Conservation (phyloP, 2,113 vertebrate species). For the Mormoops blainvillei region DNA sequence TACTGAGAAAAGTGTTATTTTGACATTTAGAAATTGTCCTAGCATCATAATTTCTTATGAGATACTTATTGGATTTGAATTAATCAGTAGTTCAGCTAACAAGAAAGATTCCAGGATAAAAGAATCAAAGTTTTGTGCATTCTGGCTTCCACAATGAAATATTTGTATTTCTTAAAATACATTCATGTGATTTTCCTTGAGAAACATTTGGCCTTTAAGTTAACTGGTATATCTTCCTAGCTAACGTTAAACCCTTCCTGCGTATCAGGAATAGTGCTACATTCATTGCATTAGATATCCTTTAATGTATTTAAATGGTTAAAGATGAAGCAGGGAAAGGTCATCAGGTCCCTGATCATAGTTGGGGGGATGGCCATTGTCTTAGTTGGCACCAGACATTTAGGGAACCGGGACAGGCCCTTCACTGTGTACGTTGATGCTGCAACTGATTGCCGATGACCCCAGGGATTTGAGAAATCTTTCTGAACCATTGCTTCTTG, state of each 20-base stretch:
- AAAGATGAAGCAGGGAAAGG: not conserved
- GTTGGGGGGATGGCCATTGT: not conserved
- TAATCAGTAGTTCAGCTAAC: not conserved
- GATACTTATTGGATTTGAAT: not conserved
- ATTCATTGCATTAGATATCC: not conserved
- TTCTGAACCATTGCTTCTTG: not conserved
- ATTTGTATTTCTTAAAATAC: not conserved
- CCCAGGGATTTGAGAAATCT: not conserved
- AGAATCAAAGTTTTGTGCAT: not conserved
- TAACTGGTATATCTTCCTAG: not conserved
- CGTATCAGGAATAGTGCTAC: not conserved
- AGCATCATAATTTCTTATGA: not conserved
- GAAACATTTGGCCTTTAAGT: not conserved
- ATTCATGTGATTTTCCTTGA: not conserved
- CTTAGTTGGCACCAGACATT: not conserved
- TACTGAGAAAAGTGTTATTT: not conserved
- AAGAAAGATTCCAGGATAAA: not conserved
- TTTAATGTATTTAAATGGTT: not conserved
- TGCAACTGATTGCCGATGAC: not conserved
- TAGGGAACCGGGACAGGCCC: not conserved
- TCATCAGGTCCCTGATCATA: not conserved
- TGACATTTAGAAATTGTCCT: conserved; percentile 7
- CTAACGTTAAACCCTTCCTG: not conserved
- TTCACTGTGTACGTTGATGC: not conserved
- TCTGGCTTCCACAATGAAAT: not conserved